Percentiles rank a stretch among this genome's conserved stretches.
Conservation (phyloP, 2,888 invertebrate genomes). For the Desoria tigrina region DNA sequence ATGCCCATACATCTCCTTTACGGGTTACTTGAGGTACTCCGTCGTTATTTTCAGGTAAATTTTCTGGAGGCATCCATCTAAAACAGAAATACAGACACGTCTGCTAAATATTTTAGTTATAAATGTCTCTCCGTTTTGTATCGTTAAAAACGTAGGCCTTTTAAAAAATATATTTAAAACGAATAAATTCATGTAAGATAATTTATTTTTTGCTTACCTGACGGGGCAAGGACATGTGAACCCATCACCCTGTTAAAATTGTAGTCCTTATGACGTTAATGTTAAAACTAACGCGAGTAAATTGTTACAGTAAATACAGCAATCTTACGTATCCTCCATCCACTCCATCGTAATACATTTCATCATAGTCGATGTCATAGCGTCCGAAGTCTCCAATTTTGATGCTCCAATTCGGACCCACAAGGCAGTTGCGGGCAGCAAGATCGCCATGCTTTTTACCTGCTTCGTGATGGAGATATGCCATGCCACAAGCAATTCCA, state of each 20-base stretch:
- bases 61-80: conserved; percentile 24
- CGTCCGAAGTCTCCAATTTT: conserved; percentile 19
- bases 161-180: no score
- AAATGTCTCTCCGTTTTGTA: no score
- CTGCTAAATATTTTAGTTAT: background rate
- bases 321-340: no score
- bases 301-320: no score
- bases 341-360: background rate
- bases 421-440: conserved; percentile 10
- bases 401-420: background rate
- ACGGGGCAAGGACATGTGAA: no score
- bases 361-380: background rate
- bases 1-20: conserved; percentile 21
- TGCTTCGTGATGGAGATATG: conserved; percentile 8
- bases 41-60: background rate
- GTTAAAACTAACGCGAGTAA: no score
- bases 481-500: conserved; percentile 12
- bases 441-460: conserved; percentile 4
- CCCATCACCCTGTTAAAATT: no score
- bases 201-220: no score
- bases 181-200: no score
- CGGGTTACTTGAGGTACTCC: background rate
- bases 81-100: background rate
- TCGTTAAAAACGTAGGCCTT: no score
- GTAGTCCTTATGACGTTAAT: no score